A percentile compares a stretch with the other conserved stretches of the same genome.
Evolutionary conservation across 2,888 invertebrate species (phyloP).

Genomic region (Philereme vetulata): DNA sequence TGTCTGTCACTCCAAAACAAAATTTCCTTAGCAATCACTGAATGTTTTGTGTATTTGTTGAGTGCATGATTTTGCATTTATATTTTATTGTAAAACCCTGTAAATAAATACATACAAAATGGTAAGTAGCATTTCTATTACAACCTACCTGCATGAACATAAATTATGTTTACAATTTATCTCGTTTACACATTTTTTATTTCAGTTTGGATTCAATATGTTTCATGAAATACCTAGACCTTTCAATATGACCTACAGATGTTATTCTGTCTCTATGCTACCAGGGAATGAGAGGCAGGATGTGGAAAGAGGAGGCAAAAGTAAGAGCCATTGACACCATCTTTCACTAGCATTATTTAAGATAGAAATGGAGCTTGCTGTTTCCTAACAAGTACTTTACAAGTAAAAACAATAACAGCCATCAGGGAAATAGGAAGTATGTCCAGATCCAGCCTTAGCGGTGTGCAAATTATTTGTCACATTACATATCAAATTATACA

Average conservation of each 20-base stretch:
- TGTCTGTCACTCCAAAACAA: too few species aligned
- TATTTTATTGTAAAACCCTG: constrained; percentile 47
- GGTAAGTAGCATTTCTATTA: constrained; percentile 18
- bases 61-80: constrained; percentile 62
- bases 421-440: too few species aligned
- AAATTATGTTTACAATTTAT: background rate
- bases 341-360: background rate
- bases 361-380: too few species aligned
- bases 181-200: constrained; percentile 62
- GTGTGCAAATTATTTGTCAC: too few species aligned
- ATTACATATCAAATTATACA: too few species aligned
- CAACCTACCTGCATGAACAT: background rate
- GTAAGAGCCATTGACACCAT: constrained; percentile 77
- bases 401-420: too few species aligned
- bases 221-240: constrained; percentile 92
- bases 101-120: constrained; percentile 40
- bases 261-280: constrained; percentile 97
- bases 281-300: constrained; percentile 97
- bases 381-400: too few species aligned
- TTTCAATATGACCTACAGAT: constrained; percentile 93
- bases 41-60: constrained; percentile 15
- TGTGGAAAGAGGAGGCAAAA: constrained; percentile 98
- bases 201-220: constrained; percentile 95
- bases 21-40: background rate
- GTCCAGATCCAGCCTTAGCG: too few species aligned